Evolutionary conservation across 2,797 vertebrate species (phyloP).

Genomic region (Petrocephalus schoutedeni): DNA sequence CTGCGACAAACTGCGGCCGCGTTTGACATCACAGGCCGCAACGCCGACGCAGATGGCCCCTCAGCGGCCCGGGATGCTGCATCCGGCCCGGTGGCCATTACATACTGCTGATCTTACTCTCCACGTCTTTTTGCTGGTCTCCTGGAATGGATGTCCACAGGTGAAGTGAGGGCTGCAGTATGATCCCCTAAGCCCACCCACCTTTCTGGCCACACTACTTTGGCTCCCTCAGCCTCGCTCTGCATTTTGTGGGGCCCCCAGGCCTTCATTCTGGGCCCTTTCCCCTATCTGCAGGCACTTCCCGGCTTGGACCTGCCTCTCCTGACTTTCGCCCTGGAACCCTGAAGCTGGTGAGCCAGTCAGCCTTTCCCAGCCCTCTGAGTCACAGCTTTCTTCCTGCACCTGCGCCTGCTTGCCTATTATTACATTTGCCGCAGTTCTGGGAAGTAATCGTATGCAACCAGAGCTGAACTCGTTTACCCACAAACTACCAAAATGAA

Average conservation of each 20-base stretch:
- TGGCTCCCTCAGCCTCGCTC: background rate
- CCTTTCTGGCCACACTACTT: background rate
- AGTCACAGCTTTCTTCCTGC: background rate
- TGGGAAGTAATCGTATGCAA: background rate
- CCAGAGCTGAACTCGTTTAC: background rate
- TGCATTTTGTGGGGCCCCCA: background rate
- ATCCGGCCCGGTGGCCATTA: background rate
- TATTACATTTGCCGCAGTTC: background rate
- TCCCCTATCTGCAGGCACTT: background rate
- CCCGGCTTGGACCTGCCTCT: background rate
- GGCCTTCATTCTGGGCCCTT: background rate
- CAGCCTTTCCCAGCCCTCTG: background rate
- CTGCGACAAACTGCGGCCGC: background rate
- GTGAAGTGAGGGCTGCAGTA: background rate
- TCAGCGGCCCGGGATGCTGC: background rate
- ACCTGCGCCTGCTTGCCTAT: background rate
- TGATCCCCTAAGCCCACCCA: background rate
- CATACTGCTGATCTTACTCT: background rate
- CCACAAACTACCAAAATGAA: background rate
- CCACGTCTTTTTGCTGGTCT: background rate
- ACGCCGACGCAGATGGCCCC: background rate
- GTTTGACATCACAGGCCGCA: background rate
- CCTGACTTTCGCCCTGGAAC: background rate
- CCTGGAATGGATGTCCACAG: background rate
- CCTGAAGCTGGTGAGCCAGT: background rate